Base-by-base conservation (phyloP, 1,140 invertebrate species). In the Pollicipes pollicipes region DNA sequence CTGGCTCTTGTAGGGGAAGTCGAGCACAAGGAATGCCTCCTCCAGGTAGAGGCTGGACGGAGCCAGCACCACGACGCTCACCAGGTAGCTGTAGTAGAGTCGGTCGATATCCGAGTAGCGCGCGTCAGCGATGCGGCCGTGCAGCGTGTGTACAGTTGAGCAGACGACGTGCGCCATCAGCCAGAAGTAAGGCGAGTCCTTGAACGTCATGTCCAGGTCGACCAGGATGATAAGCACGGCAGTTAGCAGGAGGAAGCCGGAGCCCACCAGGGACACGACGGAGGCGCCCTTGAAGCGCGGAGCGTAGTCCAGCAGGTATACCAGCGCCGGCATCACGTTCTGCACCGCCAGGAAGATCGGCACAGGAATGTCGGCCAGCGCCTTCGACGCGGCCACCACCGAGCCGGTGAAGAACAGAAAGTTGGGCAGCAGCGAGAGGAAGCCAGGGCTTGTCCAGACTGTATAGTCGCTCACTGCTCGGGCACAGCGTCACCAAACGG, bases 401-500 rank as follows among this genome's bases (percentile, higher is more conserved):
- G 76, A 75, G 0, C 72, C 73, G 6, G 79, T 77, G 76, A 78
- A 80, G 68, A 77, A 74, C 16, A 80, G 73, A 75, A 80, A 77
- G 30, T 75, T 75, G 28, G 79, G 81, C 30, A 81, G 71, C 72
- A 81, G 76, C 27, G 75, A 74, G 24, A 78, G 73, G 63, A 77
- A 72, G n/a, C 77, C 76, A n/a, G 28, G 75, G 69, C 72, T 77
- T 80, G 74, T 77, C 78, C 31, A 78, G 66, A 16, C 70, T 35
- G 10, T 79, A 79, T 66, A 81, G 78, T 28, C 81, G 71, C 30
- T 80, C 81, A 73, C 82, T 80, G 80, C 80, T 81, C 75, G 79
- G 80, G 77, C 81, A 80, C 73, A 79, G 81, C 30, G 81, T 77
- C 26, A 79, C 80, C 58, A 80, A 80, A 73, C 79, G 80, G n/a